Evolutionary conservation across 2,888 invertebrate genomes (phyloP), one percentile per base, ranked within the genome.

Genomic region (Gibbula magus): DNA sequence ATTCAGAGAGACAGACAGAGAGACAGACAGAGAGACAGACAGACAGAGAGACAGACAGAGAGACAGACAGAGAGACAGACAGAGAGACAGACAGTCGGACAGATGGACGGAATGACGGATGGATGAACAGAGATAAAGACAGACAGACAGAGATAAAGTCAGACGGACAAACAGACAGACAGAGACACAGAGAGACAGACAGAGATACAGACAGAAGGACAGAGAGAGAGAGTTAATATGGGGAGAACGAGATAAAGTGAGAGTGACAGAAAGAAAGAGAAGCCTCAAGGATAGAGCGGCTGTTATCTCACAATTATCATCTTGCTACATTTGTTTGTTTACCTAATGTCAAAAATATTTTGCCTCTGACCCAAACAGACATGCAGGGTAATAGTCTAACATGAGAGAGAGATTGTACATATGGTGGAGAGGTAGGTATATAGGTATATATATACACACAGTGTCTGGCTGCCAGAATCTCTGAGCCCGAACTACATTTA

Each of bases 151-250:
- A 67, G 52, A 66, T 25, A 18, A 2, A 45, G 29, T 0, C 20
- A 35, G 22, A 25, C 7, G 22, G 25, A 45, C 70, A 53, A n/a
- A 52, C 3, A 73, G 73, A 52, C 53, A 73, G 32, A 52, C 29
- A 70, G 73, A 39, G 20, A 53, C 32, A 73, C 54, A 70, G 52
- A 70, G 53, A 54, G 56, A 73, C 54, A 73, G 22, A 39, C 35
- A 56, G 53, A 73, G 56, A 73, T 5, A 75, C 22, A 39, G 53
- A 35, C 16, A 18, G 16, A 70, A 20, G 67, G 53, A 76, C 16
- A 70, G 79, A 67, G 45, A 67, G 52, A 75, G 29, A 75, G 67
- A 75, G 51, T n/a, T n/a, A n/a, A n/a, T n/a, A 66, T 45, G 61
- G 45, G 32, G 61, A 76, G 53, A 53, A 32, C n/a, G 35, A 79